Base-by-base conservation (phyloP, 1,140 invertebrate genomes). In the Lithobius niger region DNA sequence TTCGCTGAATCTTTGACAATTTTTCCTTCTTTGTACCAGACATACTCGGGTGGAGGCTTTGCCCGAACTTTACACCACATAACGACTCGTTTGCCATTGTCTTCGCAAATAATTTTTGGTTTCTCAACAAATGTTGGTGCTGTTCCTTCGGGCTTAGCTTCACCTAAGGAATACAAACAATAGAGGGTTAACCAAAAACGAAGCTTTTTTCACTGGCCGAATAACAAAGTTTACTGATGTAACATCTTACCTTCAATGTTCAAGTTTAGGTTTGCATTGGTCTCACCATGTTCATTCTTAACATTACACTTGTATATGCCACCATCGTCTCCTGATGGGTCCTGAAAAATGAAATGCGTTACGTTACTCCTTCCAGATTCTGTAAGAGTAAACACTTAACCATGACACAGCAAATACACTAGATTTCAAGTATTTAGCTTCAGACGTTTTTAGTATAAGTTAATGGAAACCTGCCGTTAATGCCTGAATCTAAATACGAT, bases 51-150 rank as follows among this genome's bases (percentile, higher is more conserved):
- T 71, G 88, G 89, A 0, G 94, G 91, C 66, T 88, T 88, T 28
- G 95, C 90, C 61, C 85, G 88, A 0, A 97, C 87, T 67, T 86
- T 88, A 70, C 93, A 97, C 69, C 96, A 92, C 90, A 99, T 96
- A 47, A 95, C 82, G n/a, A 98, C 89, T 44, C 95, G 74, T 76
- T 95, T 94, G 3, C 94, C 94, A 65, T 88, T 88, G 66, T 96
- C 84, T 70, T 92, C 87, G 0, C 95, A 96, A 59, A 86, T 85
- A 63, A 96, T 97, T 59, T 82, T 79, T 18, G 96, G 96, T 71
- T 99, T 99, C 69, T 97, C 93, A 40, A 94, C 82, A 71, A 99
- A 99, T n/a, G 88, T 94, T 52, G 96, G 96, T 15, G 93, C 91
- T 65, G 92, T 86, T 16, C 92, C 92, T 71, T 91, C 86, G 1